These are phyloP conservation scores for Drosophila formosana DNA, from an alignment of 2,888 invertebrate genomes.

Conservation along the genomic window DNA sequence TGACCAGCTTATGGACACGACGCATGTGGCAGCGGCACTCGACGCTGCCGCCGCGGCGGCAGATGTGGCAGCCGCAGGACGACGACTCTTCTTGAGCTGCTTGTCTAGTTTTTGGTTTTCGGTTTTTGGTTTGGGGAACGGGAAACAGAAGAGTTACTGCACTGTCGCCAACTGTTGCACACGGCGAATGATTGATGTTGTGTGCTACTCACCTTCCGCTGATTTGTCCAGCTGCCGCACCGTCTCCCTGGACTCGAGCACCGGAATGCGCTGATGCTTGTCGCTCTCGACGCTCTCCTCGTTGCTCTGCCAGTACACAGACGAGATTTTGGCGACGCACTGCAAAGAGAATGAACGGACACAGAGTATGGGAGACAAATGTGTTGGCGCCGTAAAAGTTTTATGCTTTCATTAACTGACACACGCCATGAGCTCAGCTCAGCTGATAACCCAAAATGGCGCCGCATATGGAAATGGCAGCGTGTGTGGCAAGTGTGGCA, in stretches of 20 bases:
- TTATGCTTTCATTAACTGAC: slow-evolving; percentile 77
- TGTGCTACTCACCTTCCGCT: slow-evolving; percentile 76
- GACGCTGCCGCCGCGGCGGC: slow-evolving; percentile 60
- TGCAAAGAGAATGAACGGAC: slow-evolving; percentile 73
- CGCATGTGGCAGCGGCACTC: slow-evolving; percentile 25
- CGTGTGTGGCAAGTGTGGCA: neutral
- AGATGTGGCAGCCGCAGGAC: slow-evolving; percentile 76
- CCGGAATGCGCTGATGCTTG: slow-evolving; percentile 90
- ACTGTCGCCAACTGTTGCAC: slow-evolving; percentile 61
- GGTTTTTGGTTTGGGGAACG: slow-evolving; percentile 1
- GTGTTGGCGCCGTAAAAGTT: slow-evolving; percentile 65
- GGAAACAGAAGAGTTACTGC: slow-evolving; percentile 24
- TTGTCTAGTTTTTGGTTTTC: slow-evolving; percentile 61
- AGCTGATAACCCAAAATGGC: slow-evolving; percentile 67
- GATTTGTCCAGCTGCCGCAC: slow-evolving; percentile 86
- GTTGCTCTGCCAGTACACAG: slow-evolving; percentile 94
- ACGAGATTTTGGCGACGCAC: slow-evolving; percentile 94
- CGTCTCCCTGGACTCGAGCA: slow-evolving; percentile 91
- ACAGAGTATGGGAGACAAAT: slow-evolving; percentile 1
- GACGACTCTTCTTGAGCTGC: slow-evolving; percentile 74
- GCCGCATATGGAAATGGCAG: slow-evolving; percentile 64
- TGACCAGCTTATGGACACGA: slow-evolving; percentile 57
- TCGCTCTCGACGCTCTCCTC: slow-evolving; percentile 94
- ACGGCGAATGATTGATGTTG: slow-evolving; percentile 66
- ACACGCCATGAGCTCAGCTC: slow-evolving; percentile 36